Base-by-base conservation (phyloP, 2,797 vertebrate species). In the Champsocephalus esox region DNA sequence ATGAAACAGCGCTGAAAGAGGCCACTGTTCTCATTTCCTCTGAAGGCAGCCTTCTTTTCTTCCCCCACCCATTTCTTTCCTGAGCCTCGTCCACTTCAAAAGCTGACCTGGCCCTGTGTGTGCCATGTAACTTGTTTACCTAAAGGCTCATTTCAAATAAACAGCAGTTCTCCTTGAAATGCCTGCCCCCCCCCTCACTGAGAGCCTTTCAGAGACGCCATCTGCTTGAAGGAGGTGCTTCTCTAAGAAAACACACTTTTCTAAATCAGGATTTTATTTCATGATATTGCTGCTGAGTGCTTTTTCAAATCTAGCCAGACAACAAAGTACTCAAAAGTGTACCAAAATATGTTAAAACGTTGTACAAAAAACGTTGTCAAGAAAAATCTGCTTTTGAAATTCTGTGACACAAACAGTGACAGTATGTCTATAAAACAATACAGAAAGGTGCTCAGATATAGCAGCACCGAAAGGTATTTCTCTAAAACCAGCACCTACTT, bases 131-230 rank as follows among this genome's bases (percentile, higher is more conserved):
- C 88, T 64, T 90, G 92, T 94, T 94, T 92, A 94, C 91, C 87
- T 91, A 91, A 93, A 91, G 90, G 86, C 90, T 94, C 83, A 58
- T 91, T 94, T 94, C 85, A 93, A 94, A 95, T 92, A 94, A 94
- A 95, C 93, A 93, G 86, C 83, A 73, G 84, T 83, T 84, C 90
- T 90, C 83, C 80, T 88, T 81, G 82, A 82, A 89, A 82, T 82
- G 85, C 73, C 83, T 70, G 55, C 65, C 78, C 19, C 28, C 61
- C 83, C 62, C 78, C 80, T 86, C 76, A 81, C 85, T 73, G 73
- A 70, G 70, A 77, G 82, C 73, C 81, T 87, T 90, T 91, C 81
- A 90, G 70, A 84, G 75, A 85, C 86, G 80, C 87, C 86, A 90
- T 92, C 83, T 91, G 87, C 82, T 91, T 78, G 72, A 19, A 73